Evolutionary conservation across 2,797 vertebrate genomes (phyloP).

Genomic region (Dromococcyx pavoninus): DNA sequence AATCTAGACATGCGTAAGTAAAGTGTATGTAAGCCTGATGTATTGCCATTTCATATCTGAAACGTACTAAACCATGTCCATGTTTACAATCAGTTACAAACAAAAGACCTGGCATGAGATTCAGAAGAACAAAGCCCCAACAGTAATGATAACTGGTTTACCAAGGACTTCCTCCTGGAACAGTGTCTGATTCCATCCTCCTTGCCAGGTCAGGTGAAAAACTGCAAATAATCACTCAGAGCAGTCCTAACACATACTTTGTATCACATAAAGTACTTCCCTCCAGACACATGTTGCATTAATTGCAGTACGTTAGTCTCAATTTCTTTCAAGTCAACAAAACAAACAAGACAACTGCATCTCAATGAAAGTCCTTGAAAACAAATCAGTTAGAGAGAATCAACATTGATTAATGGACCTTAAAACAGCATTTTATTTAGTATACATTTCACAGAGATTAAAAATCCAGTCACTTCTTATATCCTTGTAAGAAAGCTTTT

Average conservation of each 20-base stretch:
- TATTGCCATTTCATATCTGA: not conserved
- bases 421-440: not conserved
- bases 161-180: not conserved
- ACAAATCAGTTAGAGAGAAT: not conserved
- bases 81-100: not conserved
- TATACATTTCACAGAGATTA: not conserved
- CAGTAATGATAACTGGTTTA: not conserved
- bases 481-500: not conserved
- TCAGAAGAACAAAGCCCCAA: not conserved
- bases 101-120: not conserved
- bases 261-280: not conserved
- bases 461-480: not conserved
- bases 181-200: not conserved
- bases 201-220: not conserved
- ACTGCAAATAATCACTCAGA: not conserved
- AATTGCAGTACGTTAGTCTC: not conserved
- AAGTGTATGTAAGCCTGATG: not conserved
- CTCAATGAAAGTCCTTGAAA: not conserved
- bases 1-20: not conserved
- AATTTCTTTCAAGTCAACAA: not conserved
- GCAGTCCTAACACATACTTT: not conserved
- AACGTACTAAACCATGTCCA: not conserved
- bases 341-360: not conserved
- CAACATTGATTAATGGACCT: not conserved
- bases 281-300: not conserved